Evolutionary conservation across 2,888 invertebrate species (phyloP), one percentile per base, ranked within the genome.

Genomic region (Mesopsocus fuscifrons): DNA sequence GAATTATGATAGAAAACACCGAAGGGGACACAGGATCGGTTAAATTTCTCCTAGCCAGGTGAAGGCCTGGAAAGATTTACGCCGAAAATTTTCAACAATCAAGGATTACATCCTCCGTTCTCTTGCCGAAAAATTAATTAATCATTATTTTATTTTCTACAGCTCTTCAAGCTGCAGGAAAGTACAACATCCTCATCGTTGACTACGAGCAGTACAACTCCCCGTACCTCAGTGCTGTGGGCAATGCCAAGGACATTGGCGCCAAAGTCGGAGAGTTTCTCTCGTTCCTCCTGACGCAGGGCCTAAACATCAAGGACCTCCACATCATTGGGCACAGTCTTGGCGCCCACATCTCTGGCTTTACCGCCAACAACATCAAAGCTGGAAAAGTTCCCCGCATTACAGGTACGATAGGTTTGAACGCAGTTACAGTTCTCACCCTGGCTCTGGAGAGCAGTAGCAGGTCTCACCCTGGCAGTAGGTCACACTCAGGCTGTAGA

Each of bases 181-280:
- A 65, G 43, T 60, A 61, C 2, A 67, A 67, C 51, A 35, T 67
- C 0, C 44, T 67, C n/a, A 17, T 17, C 3, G 3, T 38, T 6
- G 38, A 38, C 18, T 38, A 18, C 5, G 20, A 38, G 21, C 3
- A 13, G 6, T 38, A 5, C 6, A 38, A 18, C 11, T 4, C 3
- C 20, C 6, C 6, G 4, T 38, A 38, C 20, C n/a, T 38, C 9
- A 5, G 18, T 17, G 38, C 38, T 6, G 38, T 38, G 4, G 16
- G 4, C 3, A 4, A 3, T 18, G 20, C 6, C 20, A 20, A 38
- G 11, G 4, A 4, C 13, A 17, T 38, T 17, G 38, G 38, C 15
- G 50, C 48, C 4, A 35, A 45, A 5, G 34, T 52, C 15, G 51
- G 48, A 5, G 35, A 45, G 6, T 35, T 52, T 13, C 18, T 50